Base-by-base conservation (phyloP, 2,797 vertebrate genomes). In the Benthosema pterotum region DNA sequence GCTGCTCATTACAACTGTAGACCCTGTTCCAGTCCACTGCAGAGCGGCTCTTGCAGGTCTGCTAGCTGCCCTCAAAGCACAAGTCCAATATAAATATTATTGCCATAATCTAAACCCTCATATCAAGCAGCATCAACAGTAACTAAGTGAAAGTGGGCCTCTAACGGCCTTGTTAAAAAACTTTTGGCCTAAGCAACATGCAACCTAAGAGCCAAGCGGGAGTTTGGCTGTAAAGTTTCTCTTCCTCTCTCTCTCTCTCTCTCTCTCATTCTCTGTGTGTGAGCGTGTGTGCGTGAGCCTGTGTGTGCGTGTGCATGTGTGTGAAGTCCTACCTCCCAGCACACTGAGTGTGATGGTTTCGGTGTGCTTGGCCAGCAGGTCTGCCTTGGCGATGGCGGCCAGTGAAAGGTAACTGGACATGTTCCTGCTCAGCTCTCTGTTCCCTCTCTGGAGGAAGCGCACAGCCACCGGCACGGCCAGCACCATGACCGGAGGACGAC, bases 381-480 rank as follows among this genome's bases (percentile, higher is more conserved):
- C 95, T 0, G 91, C 94, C 72, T 96, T 87, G 57, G 94, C 90
- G 0, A 97, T 98, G 0, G 95, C 94, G 7, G 95, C 96, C 89
- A 99, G 77, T 5, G 96, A 97, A 28, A 98, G 92, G 60, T 97
- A 98, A 75, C 94, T 99, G 28, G 96, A 96, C 96, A 99, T 96
- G 85, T 96, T 98, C 64, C 95, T 93, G 81, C 95, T 95, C 75
- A 99, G 91, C 57, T 98, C 96, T 80, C 87, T 93, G 70, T 92
- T 96, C 38, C 95, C 94, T 69, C 93, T 87, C 77, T 94, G 95
- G 48, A 99, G 94, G 84, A 98, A 99, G 8, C 92, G 95, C 80
- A 98, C 95, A 0, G 97, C 97, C 9, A 98, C 94, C 0, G 97
- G 97, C 28, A 99, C 92, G 0, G 96, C 97, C 57, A 99, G 74